These are phyloP conservation scores for Leptocoma aspasia DNA, from an alignment of 2,113 vertebrate genomes.

Conservation along the genomic window DNA sequence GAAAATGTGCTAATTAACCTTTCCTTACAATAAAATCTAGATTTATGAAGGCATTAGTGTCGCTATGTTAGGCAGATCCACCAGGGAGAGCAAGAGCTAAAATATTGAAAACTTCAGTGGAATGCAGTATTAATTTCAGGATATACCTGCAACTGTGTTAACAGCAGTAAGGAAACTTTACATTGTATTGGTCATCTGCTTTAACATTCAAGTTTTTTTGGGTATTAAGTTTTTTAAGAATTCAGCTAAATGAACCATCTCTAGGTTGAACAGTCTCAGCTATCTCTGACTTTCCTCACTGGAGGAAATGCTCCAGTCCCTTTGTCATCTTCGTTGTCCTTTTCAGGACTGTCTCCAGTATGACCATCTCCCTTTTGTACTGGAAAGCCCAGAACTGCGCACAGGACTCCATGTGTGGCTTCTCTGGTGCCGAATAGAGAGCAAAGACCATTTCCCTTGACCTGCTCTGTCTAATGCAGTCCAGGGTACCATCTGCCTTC, in stretches of 20 bases:
- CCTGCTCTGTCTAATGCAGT: background rate
- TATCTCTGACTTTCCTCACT: background rate
- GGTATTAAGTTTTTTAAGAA: background rate
- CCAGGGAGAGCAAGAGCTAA: conserved; percentile 21
- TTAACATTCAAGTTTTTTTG: background rate
- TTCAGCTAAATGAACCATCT: background rate
- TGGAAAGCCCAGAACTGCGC: background rate
- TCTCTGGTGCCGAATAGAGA: background rate
- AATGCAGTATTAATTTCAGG: background rate
- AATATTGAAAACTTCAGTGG: background rate
- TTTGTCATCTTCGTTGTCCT: background rate
- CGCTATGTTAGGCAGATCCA: background rate
- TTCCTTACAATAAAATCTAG: background rate
- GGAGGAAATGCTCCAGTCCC: background rate
- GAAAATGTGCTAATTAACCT: conserved; percentile 22
- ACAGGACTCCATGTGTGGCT: background rate
- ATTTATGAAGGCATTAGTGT: conserved; percentile 15
- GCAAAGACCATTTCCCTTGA: background rate
- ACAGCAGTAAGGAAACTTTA: background rate
- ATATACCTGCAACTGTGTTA: background rate
- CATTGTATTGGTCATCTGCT: background rate
- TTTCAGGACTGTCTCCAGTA: background rate
- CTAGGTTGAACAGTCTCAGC: background rate
- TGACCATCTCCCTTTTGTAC: background rate
- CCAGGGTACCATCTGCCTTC: background rate